phyloP scores from a whole-genome alignment of 2,113 vertebrate species.

The Eptesicus fuscus region DNA sequence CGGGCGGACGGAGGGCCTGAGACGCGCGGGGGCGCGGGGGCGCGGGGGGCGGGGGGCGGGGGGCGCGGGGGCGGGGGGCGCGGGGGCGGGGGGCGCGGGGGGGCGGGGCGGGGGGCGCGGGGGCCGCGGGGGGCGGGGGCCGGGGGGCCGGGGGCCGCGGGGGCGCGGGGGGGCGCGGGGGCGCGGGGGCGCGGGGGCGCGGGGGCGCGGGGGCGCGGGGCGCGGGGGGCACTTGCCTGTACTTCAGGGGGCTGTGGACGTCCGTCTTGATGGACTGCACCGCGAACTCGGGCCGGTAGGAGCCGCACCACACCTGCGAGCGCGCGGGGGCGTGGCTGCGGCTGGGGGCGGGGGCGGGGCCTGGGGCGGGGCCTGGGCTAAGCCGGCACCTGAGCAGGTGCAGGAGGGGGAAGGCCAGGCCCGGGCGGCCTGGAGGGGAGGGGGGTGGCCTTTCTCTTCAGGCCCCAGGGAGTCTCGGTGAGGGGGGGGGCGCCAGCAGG shows the following conservation, averaged over 20 bases:
- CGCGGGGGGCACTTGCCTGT: constrained; percentile 85
- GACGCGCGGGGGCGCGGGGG: rapidly evolving
- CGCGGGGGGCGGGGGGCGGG: rapidly evolving
- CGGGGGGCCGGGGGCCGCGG: rapidly evolving
- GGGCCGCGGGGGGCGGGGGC: rapidly evolving
- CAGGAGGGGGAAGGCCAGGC: not conserved
- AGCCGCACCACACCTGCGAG: constrained; percentile 92
- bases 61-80: rapidly evolving
- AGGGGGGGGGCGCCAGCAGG: not conserved
- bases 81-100: rapidly evolving
- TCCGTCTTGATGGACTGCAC: constrained; percentile 96
- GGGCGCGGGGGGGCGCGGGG: rapidly evolving
- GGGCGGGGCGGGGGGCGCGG: rapidly evolving
- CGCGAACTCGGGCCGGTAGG: constrained; percentile 95
- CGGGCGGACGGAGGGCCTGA: constrained; percentile 23
- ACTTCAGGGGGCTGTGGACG: constrained; percentile 95
- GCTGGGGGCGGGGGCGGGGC: not conserved
- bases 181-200: rapidly evolving
- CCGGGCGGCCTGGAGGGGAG: no score
- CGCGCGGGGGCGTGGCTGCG: rapidly evolving
- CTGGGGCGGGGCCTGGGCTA: not conserved
- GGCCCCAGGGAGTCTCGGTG: not conserved
- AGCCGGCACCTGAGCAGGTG: not conserved
- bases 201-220: rapidly evolving
- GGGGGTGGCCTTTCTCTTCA: not conserved